Base-by-base conservation (phyloP, 1,140 invertebrate species). In the Tetraneura akinire region DNA sequence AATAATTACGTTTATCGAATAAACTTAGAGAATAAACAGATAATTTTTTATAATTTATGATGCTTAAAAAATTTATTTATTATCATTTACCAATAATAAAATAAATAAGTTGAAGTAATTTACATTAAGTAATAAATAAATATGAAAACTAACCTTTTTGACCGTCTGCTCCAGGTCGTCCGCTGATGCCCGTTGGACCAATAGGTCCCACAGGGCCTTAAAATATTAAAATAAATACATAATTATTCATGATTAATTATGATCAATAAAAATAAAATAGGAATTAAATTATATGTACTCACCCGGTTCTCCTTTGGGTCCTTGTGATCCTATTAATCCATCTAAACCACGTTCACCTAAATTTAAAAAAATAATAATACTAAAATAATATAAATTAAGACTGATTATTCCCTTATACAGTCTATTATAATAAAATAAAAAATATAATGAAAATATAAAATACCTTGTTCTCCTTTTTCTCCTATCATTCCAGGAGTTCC, bases 391-490 rank as follows among this genome's bases (percentile, higher is more conserved):
- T 37, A 37, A n/a, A n/a, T n/a, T n/a, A n/a, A n/a, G n/a, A n/a
- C n/a, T n/a, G n/a, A n/a, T n/a, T n/a, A n/a, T n/a, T n/a, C n/a
- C n/a, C n/a, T n/a, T n/a, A n/a, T n/a, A n/a, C n/a, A n/a, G n/a
- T n/a, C n/a, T n/a, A n/a, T n/a, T n/a, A n/a, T n/a, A n/a, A n/a
- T n/a, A n/a, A n/a, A n/a, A 18, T 18, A n/a, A 55, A 11, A 11
- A 26, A 26, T 21, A 57, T 9, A 23, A 23, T 16, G 0, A 37
- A 26, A 23, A 47, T 42, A 47, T 26, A 18, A 42, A 26, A 86
- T 68, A 73, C 91, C 92, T 82, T 90, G 88, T 55, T 88, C 86
- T 49, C 92, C 92, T 83, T 90, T 88, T 86, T 92, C 92, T 9
- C 92, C 92, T 23, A 90, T 91, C 51, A 93, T 85, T 81, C 93